Base-by-base conservation (phyloP, 2,888 invertebrate species). In the Eilema sororculum region DNA sequence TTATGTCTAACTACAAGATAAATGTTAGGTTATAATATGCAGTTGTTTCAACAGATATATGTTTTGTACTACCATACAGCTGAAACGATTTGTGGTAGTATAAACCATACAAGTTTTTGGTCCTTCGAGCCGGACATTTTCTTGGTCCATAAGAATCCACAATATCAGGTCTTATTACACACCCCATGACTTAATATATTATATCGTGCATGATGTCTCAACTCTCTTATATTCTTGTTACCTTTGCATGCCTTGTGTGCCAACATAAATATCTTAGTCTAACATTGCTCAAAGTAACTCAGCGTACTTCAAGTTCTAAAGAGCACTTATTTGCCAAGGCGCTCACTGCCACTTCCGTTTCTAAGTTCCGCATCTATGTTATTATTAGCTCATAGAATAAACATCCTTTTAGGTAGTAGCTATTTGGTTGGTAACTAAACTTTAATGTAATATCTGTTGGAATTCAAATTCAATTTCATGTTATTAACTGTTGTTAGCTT, bases 261-360 rank as follows among this genome's bases (percentile, higher is more conserved):
- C 3, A 9, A 52, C 52, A 52, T 52, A n/a, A 52, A 52, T 52
- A 52, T 52, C 46, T 46, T 46, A 46, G 52, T 52, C 20, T 52
- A 52, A 52, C 52, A 52, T 22, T 71, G 4, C 6, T 52, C 52
- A 52, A 52, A 52, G 52, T 52, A 52, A 52, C 52, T 52, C 52
- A 9, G 20, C 52, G 52, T 52, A n/a, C 1, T 52, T 52, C 52
- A 9, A 52, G n/a, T 52, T 52, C 52, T 52, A n/a, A 52, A 52
- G 52, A 52, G 52, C 52, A 52, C 52, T 52, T n/a, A 52, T 52
- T 52, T 52, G 52, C n/a, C 25, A 41, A 41, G 20, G 24, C 24
- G 25, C 16, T 2, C 3, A 41, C 41, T 62, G 8, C 4, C 41
- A 25, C 20, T 10, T 25, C 16, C 5, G 41, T 24, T 20, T 41